Conservation (phyloP, 2,797 vertebrate species). For the Ispidina picta region DNA sequence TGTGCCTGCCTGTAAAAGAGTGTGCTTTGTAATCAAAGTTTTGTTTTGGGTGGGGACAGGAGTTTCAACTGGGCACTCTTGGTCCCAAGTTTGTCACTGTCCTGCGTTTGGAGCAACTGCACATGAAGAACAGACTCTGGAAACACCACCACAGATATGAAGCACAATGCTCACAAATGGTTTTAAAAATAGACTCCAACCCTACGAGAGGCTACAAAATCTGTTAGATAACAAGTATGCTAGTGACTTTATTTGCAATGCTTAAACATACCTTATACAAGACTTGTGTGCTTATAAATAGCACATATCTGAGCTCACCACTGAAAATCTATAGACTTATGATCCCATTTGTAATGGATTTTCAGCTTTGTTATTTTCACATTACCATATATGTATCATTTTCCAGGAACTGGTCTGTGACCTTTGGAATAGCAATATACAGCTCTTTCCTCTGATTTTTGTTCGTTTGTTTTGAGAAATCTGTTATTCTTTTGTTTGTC, state of each 20-base stretch:
- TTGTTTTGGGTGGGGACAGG: background rate
- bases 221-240: background rate
- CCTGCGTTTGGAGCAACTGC: background rate
- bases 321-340: constrained; percentile 34
- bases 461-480: constrained; percentile 18
- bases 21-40: rapidly evolving
- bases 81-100: background rate
- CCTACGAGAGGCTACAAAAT: background rate
- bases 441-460: background rate
- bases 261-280: background rate
- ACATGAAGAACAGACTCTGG: background rate
- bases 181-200: constrained; percentile 29
- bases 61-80: background rate
- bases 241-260: constrained; percentile 4
- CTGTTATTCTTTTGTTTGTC: background rate
- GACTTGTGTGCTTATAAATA: constrained; percentile 3
- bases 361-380: constrained; percentile 46
- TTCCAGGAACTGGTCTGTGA: background rate
- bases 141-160: background rate
- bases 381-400: background rate
- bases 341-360: background rate
- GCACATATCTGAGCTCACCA: background rate
- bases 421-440: background rate
- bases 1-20: background rate
- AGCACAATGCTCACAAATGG: background rate